A percentile compares a stretch with the other conserved stretches of the same genome.
phyloP scores from a whole-genome alignment of 2,113 vertebrate genomes.

The Tricholaema leucomelas region DNA sequence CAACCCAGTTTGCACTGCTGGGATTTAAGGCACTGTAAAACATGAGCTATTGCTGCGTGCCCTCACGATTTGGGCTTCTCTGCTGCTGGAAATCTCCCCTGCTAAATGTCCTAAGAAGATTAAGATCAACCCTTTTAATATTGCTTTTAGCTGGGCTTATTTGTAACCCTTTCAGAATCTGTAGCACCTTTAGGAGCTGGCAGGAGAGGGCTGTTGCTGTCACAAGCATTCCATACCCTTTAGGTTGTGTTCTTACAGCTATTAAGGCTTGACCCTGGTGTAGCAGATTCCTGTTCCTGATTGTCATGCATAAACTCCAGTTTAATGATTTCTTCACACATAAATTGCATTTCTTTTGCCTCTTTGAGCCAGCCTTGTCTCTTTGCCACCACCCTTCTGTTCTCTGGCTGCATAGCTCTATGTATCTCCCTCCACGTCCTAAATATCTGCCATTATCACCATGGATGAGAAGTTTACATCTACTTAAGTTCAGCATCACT shows the following conservation, averaged over 20 bases:
- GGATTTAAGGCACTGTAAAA: neutral
- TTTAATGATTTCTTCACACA: neutral
- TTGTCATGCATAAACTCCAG: neutral
- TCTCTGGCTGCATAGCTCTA: neutral
- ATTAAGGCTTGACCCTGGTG: neutral
- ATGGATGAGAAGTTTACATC: neutral
- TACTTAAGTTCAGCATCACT: slow-evolving; percentile 1
- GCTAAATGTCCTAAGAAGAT: slow-evolving; percentile 51
- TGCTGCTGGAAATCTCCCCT: neutral
- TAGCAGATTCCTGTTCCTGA: neutral
- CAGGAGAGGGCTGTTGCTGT: neutral
- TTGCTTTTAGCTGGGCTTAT: slow-evolving; percentile 41
- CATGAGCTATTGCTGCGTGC: neutral
- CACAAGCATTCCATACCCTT: neutral
- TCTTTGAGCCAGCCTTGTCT: neutral
- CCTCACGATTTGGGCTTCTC: neutral
- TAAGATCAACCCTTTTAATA: slow-evolving; percentile 53
- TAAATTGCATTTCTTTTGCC: neutral
- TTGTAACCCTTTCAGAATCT: slow-evolving; percentile 38
- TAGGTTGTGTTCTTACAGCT: neutral
- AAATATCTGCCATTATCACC: neutral
- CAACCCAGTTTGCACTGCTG: neutral
- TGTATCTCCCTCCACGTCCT: neutral
- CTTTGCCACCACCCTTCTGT: neutral
- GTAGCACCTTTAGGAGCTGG: neutral